Evolutionary conservation across 2,888 invertebrate genomes (phyloP).

Genomic region (Chloroclystis v-ata): DNA sequence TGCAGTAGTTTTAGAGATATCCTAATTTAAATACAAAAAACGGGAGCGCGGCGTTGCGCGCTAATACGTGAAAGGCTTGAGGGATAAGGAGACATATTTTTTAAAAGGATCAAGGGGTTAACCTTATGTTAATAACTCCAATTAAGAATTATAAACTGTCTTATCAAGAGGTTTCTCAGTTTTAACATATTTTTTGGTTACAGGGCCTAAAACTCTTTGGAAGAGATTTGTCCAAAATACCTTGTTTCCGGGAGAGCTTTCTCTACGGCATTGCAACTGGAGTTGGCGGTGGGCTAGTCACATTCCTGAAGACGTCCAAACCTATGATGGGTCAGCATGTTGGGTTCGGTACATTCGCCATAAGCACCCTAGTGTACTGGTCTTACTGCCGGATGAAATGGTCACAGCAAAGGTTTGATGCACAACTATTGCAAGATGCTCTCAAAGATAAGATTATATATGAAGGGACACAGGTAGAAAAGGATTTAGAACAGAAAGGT

Average conservation of each 20-base stretch:
- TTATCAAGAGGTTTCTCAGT: no score
- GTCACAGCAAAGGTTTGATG: constrained; percentile 82
- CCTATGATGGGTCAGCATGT: constrained; percentile 80
- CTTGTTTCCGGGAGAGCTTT: constrained; percentile 88
- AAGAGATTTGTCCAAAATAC: constrained; percentile 84
- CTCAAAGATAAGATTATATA: constrained; percentile 78
- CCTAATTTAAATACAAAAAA: no score
- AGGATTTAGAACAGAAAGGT: constrained; percentile 62
- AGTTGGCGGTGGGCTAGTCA: constrained; percentile 80
- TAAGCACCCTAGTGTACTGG: constrained; percentile 84
- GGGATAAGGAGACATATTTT: no score
- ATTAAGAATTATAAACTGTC: no score
- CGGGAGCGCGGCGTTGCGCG: no score
- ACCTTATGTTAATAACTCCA: no score
- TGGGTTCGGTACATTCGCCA: constrained; percentile 81
- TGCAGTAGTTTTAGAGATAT: no score
- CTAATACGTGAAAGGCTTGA: no score
- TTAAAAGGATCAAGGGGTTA: no score
- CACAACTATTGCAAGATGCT: constrained; percentile 79
- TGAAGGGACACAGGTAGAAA: constrained; percentile 81
- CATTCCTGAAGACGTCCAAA: constrained; percentile 87
- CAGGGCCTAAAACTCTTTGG: constrained; percentile 82
- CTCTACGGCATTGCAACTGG: constrained; percentile 86
- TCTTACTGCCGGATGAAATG: constrained; percentile 83
- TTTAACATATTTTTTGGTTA: no score